Percentiles rank a stretch among this genome's conserved stretches.
These are phyloP conservation scores for Epinephelus coioides DNA, from an alignment of 2,797 vertebrate species.

Conservation along the genomic window DNA sequence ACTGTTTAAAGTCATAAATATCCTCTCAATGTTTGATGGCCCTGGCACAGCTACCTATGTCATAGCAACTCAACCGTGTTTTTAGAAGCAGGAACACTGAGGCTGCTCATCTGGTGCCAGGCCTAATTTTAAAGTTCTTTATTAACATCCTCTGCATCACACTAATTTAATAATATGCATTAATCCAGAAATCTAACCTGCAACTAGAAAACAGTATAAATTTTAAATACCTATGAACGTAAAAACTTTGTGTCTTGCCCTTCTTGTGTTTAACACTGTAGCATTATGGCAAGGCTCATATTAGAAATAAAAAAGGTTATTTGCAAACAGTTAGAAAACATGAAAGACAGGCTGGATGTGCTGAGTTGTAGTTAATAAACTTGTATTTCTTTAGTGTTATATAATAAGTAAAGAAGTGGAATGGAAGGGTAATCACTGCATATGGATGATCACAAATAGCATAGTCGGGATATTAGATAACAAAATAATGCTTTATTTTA, in stretches of 20 bases:
- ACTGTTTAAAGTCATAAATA: neutral
- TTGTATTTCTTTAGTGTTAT: neutral
- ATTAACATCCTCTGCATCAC: slow-evolving; percentile 11
- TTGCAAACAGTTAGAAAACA: neutral
- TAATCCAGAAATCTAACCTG: neutral
- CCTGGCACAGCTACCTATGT: neutral
- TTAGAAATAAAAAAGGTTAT: neutral
- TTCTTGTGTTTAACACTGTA: neutral
- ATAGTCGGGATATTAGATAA: slow-evolving; percentile 65
- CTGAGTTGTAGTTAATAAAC: slow-evolving; percentile 3
- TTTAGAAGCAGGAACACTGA: neutral
- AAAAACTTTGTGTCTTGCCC: neutral
- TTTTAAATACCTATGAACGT: neutral
- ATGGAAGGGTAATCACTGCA: slow-evolving; percentile 15
- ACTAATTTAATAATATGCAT: slow-evolving; percentile 4
- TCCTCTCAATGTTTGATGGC: neutral
- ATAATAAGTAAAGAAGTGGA: slow-evolving; percentile 17
- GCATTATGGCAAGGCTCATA: neutral
- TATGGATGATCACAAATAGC: slow-evolving; percentile 59
- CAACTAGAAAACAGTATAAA: neutral
- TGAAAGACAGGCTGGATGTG: slow-evolving; percentile 2
- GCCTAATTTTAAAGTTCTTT: neutral
- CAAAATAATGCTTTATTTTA: slow-evolving; percentile 78
- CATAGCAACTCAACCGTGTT: neutral
- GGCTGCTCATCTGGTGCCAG: neutral